Evolutionary conservation across 2,888 invertebrate species (phyloP).

Genomic region (Polietes domitor): DNA sequence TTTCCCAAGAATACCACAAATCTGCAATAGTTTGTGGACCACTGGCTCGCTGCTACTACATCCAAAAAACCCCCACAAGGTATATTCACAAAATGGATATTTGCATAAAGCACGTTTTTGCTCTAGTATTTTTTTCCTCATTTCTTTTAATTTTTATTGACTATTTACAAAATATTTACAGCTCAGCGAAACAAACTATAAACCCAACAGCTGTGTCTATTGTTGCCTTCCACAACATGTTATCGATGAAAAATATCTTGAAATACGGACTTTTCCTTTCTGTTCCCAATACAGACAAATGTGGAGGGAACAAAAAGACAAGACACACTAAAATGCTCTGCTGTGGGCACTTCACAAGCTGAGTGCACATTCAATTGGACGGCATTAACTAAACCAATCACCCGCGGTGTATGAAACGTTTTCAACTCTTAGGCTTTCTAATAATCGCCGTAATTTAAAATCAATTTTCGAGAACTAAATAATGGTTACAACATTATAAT

Average conservation of each 20-base stretch:
- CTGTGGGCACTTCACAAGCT: neutral
- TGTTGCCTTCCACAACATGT: conserved; percentile 44
- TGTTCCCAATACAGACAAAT: neutral
- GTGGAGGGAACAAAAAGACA: neutral
- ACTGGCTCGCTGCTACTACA: neutral
- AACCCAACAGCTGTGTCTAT: conserved; percentile 57
- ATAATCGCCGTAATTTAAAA: conserved; percentile 27
- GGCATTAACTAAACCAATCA: neutral
- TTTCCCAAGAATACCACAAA: no score
- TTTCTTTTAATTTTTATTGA: conserved; percentile 46
- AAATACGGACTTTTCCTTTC: conserved; percentile 42
- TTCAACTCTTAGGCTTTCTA: conserved; percentile 19
- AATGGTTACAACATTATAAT: conserved; percentile 24
- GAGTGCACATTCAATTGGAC: neutral
- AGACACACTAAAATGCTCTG: neutral
- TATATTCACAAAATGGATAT: conserved; percentile 33
- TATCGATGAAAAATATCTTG: conserved; percentile 56
- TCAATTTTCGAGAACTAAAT: conserved; percentile 28
- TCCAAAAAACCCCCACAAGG: conserved; percentile 56
- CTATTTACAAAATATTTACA: conserved; percentile 47
- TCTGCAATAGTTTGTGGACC: neutral
- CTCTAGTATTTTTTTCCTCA: conserved; percentile 50
- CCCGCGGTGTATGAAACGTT: conserved; percentile 4
- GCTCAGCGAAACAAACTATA: conserved; percentile 30
- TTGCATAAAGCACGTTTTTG: conserved; percentile 64